Evolutionary conservation across 1,140 invertebrate genomes (phyloP), one percentile per base, ranked within the genome.

Genomic region (Trichogramma pretiosum): DNA sequence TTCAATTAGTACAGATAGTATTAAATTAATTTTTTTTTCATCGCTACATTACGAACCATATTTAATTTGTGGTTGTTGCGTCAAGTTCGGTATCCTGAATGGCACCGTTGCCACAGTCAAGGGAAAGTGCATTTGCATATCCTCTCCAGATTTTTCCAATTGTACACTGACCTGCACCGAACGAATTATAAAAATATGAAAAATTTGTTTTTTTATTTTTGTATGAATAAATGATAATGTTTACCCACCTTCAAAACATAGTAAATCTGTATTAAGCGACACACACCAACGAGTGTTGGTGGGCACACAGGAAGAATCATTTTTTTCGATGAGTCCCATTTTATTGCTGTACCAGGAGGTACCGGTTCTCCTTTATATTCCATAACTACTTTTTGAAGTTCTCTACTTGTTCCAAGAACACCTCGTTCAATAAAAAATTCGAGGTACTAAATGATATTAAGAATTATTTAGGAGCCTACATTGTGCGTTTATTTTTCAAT

Each of bases 381-480:
- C 48, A 87, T 76, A 5, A 88, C 84, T 4, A 78, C 70, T 62
- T 86, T 84, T 53, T 78, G 77, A 10, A 80, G 58, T 50, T 86
- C 82, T 62, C 87, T 88, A 45, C 74, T 81, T 17, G 87, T 77
- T 0, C 84, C 85, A 21, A 87, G 64, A 2, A 86, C 84, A n/a
- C 84, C 84, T 57, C 84, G 73, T 59, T 89, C 85, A 45, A 89
- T 87, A 57, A 83, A 85, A 60, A 83, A 89, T 65, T 88, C 85
- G 14, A 88, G 82, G 57, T 84, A 80, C 82, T 87, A 65, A 26
- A 64, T 58, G 50, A 24, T 17, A 34, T 48, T 22, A 14, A 42
- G 3, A 30, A 30, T 14, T 16, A 33, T 11, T 42, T 9, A 5
- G n/a, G n/a, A n/a, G n/a, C n/a, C n/a, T n/a, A n/a, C n/a, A n/a